These are phyloP conservation scores for Poeciliopsis paucimaculata DNA, from an alignment of 2,797 vertebrate genomes.

Conservation along the genomic window DNA sequence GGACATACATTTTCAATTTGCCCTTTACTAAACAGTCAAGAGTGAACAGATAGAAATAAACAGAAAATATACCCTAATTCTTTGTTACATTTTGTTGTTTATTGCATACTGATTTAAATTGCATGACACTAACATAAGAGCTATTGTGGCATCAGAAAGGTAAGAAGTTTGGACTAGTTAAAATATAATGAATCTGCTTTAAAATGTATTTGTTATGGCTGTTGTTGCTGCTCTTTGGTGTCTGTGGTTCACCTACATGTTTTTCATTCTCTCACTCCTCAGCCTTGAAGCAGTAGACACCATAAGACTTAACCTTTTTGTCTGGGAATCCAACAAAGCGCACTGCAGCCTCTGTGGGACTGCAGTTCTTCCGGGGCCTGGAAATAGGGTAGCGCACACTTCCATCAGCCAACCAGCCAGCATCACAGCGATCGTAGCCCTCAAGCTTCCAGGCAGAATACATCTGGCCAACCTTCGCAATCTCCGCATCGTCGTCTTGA, in stretches of 20 bases:
- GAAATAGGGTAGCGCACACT: slow-evolving; percentile 97
- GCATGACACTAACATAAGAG: slow-evolving; percentile 46
- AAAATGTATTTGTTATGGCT: slow-evolving; percentile 48
- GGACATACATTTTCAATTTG: slow-evolving; percentile 56
- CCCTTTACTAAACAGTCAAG: slow-evolving; percentile 59
- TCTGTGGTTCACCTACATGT: slow-evolving; percentile 45
- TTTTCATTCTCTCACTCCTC: slow-evolving; percentile 76
- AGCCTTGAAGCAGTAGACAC: slow-evolving; percentile 92
- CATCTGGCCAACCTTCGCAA: slow-evolving; percentile 94
- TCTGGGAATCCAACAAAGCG: slow-evolving; percentile 92
- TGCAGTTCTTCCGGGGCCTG: slow-evolving; percentile 92
- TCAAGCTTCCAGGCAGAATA: slow-evolving; percentile 93
- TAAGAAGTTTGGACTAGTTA: slow-evolving; percentile 83
- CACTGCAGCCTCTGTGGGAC: slow-evolving; percentile 90
- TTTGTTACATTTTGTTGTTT: slow-evolving; percentile 55
- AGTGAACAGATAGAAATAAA: slow-evolving; percentile 77
- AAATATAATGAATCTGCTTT: slow-evolving; percentile 57
- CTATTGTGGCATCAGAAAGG: slow-evolving; percentile 91
- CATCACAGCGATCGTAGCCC: slow-evolving; percentile 92
- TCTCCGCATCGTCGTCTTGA: slow-evolving; percentile 84
- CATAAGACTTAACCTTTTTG: slow-evolving; percentile 90
- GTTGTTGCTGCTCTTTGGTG: slow-evolving; percentile 77
- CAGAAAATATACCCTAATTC: slow-evolving; percentile 45
- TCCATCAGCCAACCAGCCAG: slow-evolving; percentile 94
- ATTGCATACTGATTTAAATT: slow-evolving; percentile 67